Evolutionary conservation across 2,113 vertebrate species (phyloP), one percentile per base, ranked within the genome.

Genomic region (Erythrocercus mccallii): DNA sequence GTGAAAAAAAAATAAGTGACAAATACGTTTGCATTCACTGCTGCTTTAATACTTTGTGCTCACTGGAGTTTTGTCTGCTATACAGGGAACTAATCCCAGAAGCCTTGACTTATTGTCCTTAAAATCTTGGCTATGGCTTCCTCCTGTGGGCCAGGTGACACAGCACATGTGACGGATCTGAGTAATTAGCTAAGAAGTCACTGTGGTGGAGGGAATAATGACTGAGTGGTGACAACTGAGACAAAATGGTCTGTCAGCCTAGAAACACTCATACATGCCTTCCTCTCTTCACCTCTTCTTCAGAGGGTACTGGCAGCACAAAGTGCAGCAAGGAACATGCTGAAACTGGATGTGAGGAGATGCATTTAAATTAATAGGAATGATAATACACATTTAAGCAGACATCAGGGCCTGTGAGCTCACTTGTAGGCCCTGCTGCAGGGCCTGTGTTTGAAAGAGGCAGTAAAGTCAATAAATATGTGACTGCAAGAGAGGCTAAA

Each of bases 301-400:
- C 72, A 23, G 20, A 54, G 35, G 5, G 42, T 10, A 8, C 47
- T 56, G 40, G 24, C 13, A 79, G 38, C 38, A 53, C 23, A 50
- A 13, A 40, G n/a, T 69, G 51, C 10, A 65, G 13, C 24, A 66
- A 70, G 33, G 15, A 23, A 38, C 21, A 4, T 21, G 5, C 42
- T 66, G 50, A 54, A 77, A 53, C 7, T 33, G 58, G 19, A 13
- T 61, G 33, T 50, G 37, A 64, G 48, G 33, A 20, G 12, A 4
- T 21, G 18, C 4, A 24, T 71, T 88, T 62, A 42, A 82, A 62
- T 11, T n/a, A 22, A 47, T 2, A 15, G 9, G 24, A 35, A 25
- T 37, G 35, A 25, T 38, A 58, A 19, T 5, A 24, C 0, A 0
- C 6, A 16, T 17, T 27, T 14, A 28, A 64, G 21, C 18, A 30